Evolutionary conservation across 2,797 vertebrate species (phyloP).

Genomic region (Simalia tracyae): DNA sequence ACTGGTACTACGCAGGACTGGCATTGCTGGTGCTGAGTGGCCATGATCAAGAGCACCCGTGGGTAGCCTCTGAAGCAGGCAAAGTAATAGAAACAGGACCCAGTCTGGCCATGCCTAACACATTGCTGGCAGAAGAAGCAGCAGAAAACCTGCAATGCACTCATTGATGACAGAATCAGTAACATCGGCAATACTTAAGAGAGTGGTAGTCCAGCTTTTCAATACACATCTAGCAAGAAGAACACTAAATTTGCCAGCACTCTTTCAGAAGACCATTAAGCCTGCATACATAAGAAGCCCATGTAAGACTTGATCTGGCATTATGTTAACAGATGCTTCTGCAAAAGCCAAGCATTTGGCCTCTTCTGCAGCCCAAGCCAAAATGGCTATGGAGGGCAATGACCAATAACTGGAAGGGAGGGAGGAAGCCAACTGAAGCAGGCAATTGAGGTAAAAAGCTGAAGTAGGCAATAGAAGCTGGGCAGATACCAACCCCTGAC

Average conservation of each 20-base stretch:
- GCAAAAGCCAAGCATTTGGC: not conserved
- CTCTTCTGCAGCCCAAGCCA: not conserved
- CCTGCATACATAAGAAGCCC: not conserved
- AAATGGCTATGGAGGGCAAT: not conserved
- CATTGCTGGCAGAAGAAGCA: not conserved
- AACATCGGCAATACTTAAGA: not conserved
- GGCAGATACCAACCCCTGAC: not conserved
- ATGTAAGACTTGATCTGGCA: not conserved
- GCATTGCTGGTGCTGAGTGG: not conserved
- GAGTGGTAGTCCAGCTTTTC: not conserved
- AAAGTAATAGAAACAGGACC: not conserved
- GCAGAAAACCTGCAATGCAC: not conserved
- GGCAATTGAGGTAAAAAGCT: not conserved
- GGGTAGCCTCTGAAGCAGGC: not conserved
- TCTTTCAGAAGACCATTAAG: not conserved
- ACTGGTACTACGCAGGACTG: not conserved
- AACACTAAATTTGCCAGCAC: not conserved
- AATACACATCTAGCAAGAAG: not conserved
- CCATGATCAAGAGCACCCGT: not conserved
- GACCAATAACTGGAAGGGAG: not conserved
- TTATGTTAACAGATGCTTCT: not conserved
- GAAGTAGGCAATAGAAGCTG: not conserved
- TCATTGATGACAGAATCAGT: not conserved
- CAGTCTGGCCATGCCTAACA: not conserved
- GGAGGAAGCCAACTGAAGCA: not conserved